Percentiles rank a stretch among this genome's conserved stretches.
These are phyloP conservation scores for Bemisia tabaci DNA, from an alignment of 1,140 invertebrate genomes.

Conservation along the genomic window DNA sequence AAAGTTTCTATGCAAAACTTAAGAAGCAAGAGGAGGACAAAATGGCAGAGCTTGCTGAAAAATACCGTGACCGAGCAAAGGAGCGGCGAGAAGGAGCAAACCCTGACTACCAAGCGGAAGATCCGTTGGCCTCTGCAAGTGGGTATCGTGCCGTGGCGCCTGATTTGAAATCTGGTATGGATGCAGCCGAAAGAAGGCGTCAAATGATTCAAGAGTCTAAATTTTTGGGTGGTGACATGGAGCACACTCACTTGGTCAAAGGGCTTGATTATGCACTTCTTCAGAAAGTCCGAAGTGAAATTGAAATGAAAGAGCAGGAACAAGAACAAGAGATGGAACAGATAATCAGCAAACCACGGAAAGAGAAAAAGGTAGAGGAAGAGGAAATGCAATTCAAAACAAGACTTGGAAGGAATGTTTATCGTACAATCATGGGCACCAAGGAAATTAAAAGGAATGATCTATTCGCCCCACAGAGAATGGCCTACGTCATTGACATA, in stretches of 20 bases:
- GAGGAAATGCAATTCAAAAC: constrained; percentile 72
- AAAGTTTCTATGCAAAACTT: constrained; percentile 84
- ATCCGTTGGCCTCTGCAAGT: constrained; percentile 75
- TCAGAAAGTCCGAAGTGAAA: constrained; percentile 85
- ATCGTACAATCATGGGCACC: constrained; percentile 40
- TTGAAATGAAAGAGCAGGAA: constrained; percentile 62
- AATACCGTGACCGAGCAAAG: constrained; percentile 84
- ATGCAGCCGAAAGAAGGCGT: constrained; percentile 86
- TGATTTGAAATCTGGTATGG: constrained; percentile 80
- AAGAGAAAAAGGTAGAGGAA: constrained; percentile 41
- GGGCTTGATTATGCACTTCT: constrained; percentile 98
- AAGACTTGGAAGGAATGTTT: constrained; percentile 58
- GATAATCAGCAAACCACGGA: constrained; percentile 40
- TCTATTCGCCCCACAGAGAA: constrained; percentile 86
- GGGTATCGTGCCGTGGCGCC: constrained; percentile 91
- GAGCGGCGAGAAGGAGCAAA: constrained; percentile 82
- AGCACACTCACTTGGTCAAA: constrained; percentile 99
- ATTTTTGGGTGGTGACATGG: constrained; percentile 99
- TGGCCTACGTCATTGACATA: constrained; percentile 96
- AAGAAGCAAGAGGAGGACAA: constrained; percentile 94
- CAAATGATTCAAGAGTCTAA: constrained; percentile 99
- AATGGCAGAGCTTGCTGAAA: constrained; percentile 86
- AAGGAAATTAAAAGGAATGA: constrained; percentile 74
- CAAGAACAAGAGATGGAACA: constrained; percentile 73
- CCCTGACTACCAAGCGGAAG: constrained; percentile 64